Evolutionary conservation across 1,140 invertebrate genomes (phyloP), one percentile per base, ranked within the genome.

Genomic region (Musca domestica): DNA sequence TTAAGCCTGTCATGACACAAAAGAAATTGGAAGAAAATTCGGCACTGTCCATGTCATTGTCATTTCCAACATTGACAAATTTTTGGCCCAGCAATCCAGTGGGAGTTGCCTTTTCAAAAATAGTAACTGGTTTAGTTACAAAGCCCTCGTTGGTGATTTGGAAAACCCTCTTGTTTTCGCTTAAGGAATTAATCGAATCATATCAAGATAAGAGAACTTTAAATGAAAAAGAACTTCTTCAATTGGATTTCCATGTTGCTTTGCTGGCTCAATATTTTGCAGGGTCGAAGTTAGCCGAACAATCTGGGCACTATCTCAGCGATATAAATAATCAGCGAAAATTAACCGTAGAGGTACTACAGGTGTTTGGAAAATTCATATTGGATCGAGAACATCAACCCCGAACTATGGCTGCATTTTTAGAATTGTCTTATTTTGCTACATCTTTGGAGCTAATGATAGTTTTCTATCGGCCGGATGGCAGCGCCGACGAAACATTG

Each of bases 121-220:
- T 81, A 1, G 67, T 81, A 0, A 74, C 72, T 6, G 67, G 72
- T 10, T 65, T 81, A 6, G 75, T 80, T 67, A 73, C 73, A 6
- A 81, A 80, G 68, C 77, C 79, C 1, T 77, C 79, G 1, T 61
- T 81, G n/a, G 75, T 77, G 9, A 77, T 81, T 3, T 81, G 79
- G 78, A 74, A 77, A 30, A 74, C 75, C 34, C 61, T 80, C 25
- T 64, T 80, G 1, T 74, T 74, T 66, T 66, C 71, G 5, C 71
- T 81, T 12, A 64, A 22, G 6, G 77, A 81, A 15, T 51, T 76
- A 9, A 58, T 81, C 5, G 56, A 73, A 19, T 34, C 22, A 20
- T 68, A 1, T 15, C 67, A 9, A 23, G 23, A 47, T 22, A 22
- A 67, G 0, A 56, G 6, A 0, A 74, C 76, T 41, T 34, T 73